These are phyloP conservation scores for Thomomys bottae DNA, from an alignment of 2,113 vertebrate genomes.

Conservation along the genomic window DNA sequence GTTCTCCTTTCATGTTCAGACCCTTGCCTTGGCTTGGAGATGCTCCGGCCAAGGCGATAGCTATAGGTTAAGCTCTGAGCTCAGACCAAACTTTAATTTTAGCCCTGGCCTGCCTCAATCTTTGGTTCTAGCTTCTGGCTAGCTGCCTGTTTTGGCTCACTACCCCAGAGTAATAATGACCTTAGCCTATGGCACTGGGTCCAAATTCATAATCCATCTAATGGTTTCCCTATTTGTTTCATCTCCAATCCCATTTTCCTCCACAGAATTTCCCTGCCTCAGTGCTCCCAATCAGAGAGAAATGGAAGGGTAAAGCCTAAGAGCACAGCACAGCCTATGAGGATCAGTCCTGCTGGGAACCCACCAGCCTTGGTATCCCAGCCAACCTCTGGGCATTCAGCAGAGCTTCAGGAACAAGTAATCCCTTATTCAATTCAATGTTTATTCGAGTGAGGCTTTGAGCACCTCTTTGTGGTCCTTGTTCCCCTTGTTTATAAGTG, in stretches of 20 bases:
- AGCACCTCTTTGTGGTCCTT: background rate
- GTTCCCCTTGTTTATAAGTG: constrained; percentile 11
- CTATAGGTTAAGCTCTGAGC: background rate
- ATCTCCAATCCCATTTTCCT: background rate
- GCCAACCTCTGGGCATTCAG: background rate
- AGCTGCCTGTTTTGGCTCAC: constrained; percentile 23
- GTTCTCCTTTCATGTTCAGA: background rate
- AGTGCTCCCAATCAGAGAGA: background rate
- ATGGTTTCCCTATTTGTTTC: background rate
- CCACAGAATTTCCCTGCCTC: background rate
- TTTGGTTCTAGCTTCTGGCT: background rate
- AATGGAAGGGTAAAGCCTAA: background rate
- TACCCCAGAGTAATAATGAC: background rate
- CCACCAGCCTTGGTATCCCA: background rate
- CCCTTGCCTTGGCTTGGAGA: background rate
- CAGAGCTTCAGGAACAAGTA: background rate
- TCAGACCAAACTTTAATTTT: background rate
- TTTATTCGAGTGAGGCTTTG: background rate
- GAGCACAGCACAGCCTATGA: background rate
- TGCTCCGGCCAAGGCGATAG: background rate
- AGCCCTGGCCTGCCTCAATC: constrained; percentile 35
- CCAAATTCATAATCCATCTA: background rate
- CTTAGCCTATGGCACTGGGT: constrained; percentile 11
- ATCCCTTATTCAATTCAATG: background rate
- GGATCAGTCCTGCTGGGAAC: background rate